Evolutionary conservation across 2,888 invertebrate genomes (phyloP).

Genomic region (Timema cristinae): DNA sequence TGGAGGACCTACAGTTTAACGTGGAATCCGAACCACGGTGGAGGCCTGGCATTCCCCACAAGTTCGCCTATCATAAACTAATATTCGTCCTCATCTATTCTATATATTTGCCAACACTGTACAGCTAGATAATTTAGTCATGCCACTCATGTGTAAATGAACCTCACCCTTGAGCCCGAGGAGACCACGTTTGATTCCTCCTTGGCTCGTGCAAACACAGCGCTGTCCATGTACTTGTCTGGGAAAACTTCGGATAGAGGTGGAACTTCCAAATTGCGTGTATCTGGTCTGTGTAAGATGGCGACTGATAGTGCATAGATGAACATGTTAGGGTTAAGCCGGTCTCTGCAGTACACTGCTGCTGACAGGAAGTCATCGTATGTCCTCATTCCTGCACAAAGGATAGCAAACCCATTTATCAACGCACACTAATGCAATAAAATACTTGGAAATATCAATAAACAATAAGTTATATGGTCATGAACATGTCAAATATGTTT

Average conservation of each 20-base stretch:
- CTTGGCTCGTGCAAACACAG: conserved; percentile 63
- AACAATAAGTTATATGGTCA: neutral
- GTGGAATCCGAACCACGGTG: no score
- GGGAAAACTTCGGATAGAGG: conserved; percentile 76
- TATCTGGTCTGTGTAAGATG: conserved; percentile 67
- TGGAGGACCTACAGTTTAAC: no score
- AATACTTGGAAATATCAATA: neutral
- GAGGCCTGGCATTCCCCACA: no score
- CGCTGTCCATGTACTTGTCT: conserved; percentile 74
- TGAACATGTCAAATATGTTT: no score
- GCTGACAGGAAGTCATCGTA: conserved; percentile 67
- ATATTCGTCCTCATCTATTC: no score
- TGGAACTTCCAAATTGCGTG: conserved; percentile 64
- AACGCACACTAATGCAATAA: no score
- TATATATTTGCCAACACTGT: no score
- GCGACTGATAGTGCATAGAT: conserved; percentile 76
- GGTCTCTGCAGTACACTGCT: conserved; percentile 65
- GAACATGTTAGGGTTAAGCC: conserved; percentile 75
- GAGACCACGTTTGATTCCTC: conserved; percentile 63
- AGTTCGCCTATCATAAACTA: no score
- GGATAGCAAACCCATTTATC: no score
- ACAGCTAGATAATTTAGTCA: no score
- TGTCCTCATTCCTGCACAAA: conserved; percentile 59
- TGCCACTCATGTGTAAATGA: no score
- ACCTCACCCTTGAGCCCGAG: conserved; percentile 56